Evolutionary conservation across 2,888 invertebrate genomes (phyloP), one percentile per base, ranked within the genome.

Genomic region (Pseudanteris insignis): DNA sequence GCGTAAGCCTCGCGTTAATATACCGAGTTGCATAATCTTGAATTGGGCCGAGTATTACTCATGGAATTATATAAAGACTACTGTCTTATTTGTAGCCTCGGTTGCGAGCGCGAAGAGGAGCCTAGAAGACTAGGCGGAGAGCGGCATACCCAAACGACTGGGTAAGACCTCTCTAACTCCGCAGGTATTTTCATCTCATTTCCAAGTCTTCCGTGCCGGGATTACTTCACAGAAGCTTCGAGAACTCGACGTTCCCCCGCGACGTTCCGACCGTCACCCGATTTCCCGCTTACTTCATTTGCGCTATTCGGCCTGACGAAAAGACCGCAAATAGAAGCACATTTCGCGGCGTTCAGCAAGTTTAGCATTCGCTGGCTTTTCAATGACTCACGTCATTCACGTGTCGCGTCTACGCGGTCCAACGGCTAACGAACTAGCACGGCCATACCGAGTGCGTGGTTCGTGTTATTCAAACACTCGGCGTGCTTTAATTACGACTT

Each of bases 141-240:
- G 59, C 51, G 33, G 36, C 38, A 36, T 32, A 30, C 25, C 37
- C 50, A 60, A 54, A 50, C 63, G 64, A 54, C 61, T 66, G 51
- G 47, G 65, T 72, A 78, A 78, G 77, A 77, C 77, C 76, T 76
- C 70, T 72, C 77, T 74, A 78, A 78, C 78, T 78, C 77, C 67
- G 47, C 73, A 77, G 77, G 78, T 78, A 78, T 79, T 79, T 78
- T 79, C 78, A 77, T 78, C 77, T 76, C 77, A 78, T 78, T 78
- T 73, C 67, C 68, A 68, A 72, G 73, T 70, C 73, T 72, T 63
- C 66, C 64, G 67, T 68, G 62, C 71, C 70, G 73, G 77, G 78
- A 78, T 78, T 78, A 78, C 76, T 77, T 67, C 64, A 62, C 69
- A 70, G 73, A 73, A 74, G 73, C 73, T 70, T 51, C 64, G 71